phyloP scores from a whole-genome alignment of 1,140 invertebrate genomes.

The Anastrepha obliqua region DNA sequence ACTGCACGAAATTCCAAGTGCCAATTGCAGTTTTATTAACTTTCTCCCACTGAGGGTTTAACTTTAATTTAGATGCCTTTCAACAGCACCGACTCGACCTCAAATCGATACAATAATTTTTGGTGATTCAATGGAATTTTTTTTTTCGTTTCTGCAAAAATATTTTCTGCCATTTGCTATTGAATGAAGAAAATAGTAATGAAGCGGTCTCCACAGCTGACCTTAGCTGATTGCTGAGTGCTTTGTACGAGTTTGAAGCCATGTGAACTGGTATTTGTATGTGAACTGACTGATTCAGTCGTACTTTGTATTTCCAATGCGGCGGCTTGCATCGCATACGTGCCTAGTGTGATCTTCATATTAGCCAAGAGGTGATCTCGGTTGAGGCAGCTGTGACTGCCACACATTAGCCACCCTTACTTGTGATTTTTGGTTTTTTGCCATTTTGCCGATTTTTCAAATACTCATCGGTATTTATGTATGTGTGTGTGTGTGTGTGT shows the following conservation, averaged over 20 bases:
- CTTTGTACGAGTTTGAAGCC: neutral
- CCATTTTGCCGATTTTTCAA: neutral
- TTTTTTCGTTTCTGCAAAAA: too few species aligned
- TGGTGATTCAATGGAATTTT: neutral
- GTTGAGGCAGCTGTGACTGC: neutral
- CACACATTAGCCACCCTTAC: neutral
- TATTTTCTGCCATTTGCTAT: too few species aligned
- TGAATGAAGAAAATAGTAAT: neutral
- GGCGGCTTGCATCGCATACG: neutral
- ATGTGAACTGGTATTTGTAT: neutral
- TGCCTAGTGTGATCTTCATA: neutral
- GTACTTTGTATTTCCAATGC: neutral
- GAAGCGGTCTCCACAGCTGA: neutral
- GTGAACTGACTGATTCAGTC: neutral
- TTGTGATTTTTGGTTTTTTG: constrained; percentile 10
- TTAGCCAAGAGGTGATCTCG: neutral
- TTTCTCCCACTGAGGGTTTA: constrained; percentile 9
- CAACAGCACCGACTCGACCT: neutral
- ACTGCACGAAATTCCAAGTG: neutral
- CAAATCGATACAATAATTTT: neutral
- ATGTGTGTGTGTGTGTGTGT: neutral
- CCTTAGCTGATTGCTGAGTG: neutral
- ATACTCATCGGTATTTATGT: too few species aligned
- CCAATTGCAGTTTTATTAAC: constrained; percentile 33
- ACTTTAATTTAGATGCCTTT: neutral